Evolutionary conservation across 1,140 invertebrate species (phyloP).

Genomic region (Drosophila arawakana): DNA sequence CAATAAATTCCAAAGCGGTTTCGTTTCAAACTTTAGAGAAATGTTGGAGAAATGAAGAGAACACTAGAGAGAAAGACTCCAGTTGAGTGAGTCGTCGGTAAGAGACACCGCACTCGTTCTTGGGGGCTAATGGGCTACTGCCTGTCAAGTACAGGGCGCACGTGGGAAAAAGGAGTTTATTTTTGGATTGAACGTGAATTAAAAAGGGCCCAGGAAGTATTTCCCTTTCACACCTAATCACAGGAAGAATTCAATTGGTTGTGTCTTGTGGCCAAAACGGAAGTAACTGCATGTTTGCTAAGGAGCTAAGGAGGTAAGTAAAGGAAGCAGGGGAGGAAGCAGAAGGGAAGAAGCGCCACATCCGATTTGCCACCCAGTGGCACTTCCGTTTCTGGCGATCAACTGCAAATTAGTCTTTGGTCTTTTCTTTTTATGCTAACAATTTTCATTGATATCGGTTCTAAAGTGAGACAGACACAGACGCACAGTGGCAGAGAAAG

Average conservation of each 20-base stretch:
- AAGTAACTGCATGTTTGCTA: neutral
- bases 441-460: constrained; percentile 18
- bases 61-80: neutral
- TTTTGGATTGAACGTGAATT: neutral
- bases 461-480: neutral
- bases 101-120: too few relatives aligned
- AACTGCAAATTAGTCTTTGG: neutral
- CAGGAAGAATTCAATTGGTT: constrained; percentile 41
- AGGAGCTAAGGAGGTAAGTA: neutral
- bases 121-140: too few relatives aligned
- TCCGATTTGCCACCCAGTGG: constrained; percentile 22
- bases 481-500: too few relatives aligned
- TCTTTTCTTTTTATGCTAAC: constrained; percentile 7
- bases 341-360: neutral
- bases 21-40: neutral
- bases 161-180: constrained; percentile 3
- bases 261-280: neutral
- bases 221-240: constrained; percentile 41
- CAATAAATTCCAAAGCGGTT: constrained; percentile 7
- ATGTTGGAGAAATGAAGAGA: neutral
- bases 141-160: too few relatives aligned
- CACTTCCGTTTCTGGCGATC: constrained; percentile 3
- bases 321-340: neutral
- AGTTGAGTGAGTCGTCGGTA: too few relatives aligned
- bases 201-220: constrained; percentile 25